These are phyloP conservation scores for Pandemis heparana DNA, from an alignment of 2,888 invertebrate genomes.

Conservation along the genomic window DNA sequence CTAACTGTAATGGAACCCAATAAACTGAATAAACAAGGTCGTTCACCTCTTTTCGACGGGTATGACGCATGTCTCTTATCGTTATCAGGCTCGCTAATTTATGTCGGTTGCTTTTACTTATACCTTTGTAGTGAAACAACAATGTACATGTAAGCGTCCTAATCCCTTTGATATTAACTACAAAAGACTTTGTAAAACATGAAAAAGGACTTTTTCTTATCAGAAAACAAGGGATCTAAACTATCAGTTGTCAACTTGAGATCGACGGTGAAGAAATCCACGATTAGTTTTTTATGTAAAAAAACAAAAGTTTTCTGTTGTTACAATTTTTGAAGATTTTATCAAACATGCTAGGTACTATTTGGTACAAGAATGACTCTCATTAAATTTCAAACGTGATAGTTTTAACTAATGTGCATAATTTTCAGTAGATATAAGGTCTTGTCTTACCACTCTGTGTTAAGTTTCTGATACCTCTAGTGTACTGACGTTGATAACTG, in stretches of 20 bases:
- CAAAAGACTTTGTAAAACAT: neutral
- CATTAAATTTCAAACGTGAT: neutral
- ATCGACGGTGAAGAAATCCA: neutral
- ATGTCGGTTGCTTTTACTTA: neutral
- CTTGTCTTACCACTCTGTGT: too few relatives aligned
- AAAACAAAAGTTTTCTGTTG: neutral
- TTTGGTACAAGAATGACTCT: neutral
- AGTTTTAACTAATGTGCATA: neutral
- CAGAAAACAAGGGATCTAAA: neutral
- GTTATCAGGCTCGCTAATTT: neutral
- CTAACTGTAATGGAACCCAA: neutral
- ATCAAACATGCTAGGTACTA: neutral
- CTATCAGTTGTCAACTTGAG: neutral
- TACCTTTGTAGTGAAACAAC: neutral
- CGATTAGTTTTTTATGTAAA: neutral
- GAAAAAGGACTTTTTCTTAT: neutral
- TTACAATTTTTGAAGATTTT: neutral
- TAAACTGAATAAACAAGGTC: slow-evolving; percentile 9
- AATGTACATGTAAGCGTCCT: neutral
- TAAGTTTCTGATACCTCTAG: too few relatives aligned
- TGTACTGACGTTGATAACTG: too few relatives aligned
- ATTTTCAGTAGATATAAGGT: neutral
- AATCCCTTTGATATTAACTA: neutral
- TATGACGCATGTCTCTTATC: slow-evolving; percentile 4
- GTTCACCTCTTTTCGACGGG: neutral